Evolutionary conservation across 2,113 vertebrate species (phyloP).

Genomic region (Sigmodon hispidus): DNA sequence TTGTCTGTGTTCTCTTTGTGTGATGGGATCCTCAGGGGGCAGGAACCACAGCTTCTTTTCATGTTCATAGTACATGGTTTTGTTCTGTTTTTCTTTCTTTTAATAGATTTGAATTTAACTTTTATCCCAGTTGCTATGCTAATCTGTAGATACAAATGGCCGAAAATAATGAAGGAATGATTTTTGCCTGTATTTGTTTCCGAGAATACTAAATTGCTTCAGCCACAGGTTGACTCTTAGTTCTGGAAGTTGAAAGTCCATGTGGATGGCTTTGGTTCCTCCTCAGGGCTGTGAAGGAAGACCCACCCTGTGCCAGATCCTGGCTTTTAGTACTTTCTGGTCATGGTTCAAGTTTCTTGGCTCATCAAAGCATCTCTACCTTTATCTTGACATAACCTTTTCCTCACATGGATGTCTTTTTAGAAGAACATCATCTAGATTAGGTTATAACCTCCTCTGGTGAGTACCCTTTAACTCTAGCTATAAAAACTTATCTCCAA

Average conservation of each 20-base stretch:
- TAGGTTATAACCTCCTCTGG: background rate
- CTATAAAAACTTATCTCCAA: background rate
- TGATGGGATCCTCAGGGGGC: background rate
- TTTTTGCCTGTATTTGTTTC: background rate
- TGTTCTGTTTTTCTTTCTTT: background rate
- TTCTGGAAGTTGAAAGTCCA: background rate
- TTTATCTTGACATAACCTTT: background rate
- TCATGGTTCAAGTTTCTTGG: background rate
- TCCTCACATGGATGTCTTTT: background rate
- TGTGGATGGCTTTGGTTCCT: background rate
- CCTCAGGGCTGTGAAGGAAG: background rate
- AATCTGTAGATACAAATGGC: background rate
- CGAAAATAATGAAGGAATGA: background rate
- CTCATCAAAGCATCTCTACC: background rate
- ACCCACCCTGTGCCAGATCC: background rate
- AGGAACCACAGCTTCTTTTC: background rate
- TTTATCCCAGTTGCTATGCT: background rate
- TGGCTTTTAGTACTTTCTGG: background rate
- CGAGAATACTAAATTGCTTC: no score
- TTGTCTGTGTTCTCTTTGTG: background rate
- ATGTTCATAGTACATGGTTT: background rate
- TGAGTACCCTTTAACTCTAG: background rate
- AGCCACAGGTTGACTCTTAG: background rate
- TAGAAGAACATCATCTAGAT: background rate
- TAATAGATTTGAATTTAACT: background rate